A percentile compares a stretch with the other conserved stretches of the same genome.
phyloP scores from a whole-genome alignment of 1,140 invertebrate species.

The Arion vulgaris region DNA sequence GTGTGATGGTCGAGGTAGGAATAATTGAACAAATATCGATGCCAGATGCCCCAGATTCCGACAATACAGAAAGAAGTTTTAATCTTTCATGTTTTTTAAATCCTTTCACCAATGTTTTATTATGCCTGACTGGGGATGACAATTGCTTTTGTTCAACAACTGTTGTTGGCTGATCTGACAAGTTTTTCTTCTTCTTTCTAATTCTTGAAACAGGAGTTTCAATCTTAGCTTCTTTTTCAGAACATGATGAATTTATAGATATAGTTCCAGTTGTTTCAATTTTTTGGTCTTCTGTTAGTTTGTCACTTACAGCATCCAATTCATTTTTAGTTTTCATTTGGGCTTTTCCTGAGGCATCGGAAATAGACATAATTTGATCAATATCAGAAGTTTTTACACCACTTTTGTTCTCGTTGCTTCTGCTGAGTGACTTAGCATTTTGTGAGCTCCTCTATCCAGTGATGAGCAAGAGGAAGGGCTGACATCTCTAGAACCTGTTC shows the following conservation, averaged over 20 bases:
- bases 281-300: background rate
- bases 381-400: background rate
- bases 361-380: too few species aligned
- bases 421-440: background rate
- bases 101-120: background rate
- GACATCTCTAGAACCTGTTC: conserved; percentile 14
- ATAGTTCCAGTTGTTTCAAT: too few species aligned
- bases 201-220: background rate
- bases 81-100: background rate
- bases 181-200: background rate
- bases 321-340: background rate
- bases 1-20: background rate
- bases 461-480: conserved; percentile 26
- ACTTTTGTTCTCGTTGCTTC: background rate
- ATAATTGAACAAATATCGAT: background rate
- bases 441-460: background rate
- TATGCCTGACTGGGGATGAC: background rate
- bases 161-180: background rate
- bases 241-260: background rate
- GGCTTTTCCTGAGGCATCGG: background rate
- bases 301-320: background rate
- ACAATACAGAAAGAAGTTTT: background rate
- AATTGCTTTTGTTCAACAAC: background rate
- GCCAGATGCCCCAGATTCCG: background rate
- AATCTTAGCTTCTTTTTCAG: background rate